Evolutionary conservation across 2,888 invertebrate genomes (phyloP).

Genomic region (Steromphala cineraria): DNA sequence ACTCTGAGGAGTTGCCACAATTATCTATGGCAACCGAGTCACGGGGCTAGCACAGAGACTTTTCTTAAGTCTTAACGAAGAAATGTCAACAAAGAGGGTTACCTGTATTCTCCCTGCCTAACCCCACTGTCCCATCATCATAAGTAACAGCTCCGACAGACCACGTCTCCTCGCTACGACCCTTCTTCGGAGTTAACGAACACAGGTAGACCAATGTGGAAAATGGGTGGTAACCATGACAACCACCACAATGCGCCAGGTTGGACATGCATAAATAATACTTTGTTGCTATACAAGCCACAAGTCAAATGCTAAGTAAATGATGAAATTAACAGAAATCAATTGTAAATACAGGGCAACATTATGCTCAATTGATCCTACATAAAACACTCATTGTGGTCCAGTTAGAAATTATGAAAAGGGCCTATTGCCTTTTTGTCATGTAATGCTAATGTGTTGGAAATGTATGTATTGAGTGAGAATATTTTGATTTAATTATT

Average conservation of each 20-base stretch:
- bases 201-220: slow-evolving; percentile 41
- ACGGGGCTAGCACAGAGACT: not conserved
- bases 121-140: not conserved
- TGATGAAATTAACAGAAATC: slow-evolving; percentile 21
- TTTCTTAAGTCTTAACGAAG: not conserved
- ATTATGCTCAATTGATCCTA: not conserved
- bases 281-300: slow-evolving; percentile 60
- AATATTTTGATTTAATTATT: not conserved
- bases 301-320: slow-evolving; percentile 26
- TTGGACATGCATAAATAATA: slow-evolving; percentile 66
- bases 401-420: not conserved
- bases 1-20: not conserved
- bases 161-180: not conserved
- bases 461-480: not conserved
- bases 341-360: slow-evolving; percentile 6
- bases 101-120: not conserved
- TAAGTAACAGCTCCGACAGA: not conserved
- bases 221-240: slow-evolving; percentile 61
- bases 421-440: not conserved
- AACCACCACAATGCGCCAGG: slow-evolving; percentile 57
- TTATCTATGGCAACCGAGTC: not conserved
- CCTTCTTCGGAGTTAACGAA: not conserved
- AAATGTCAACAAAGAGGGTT: not conserved
- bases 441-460: not conserved
- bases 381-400: slow-evolving; percentile 6